Evolutionary conservation across 2,797 vertebrate genomes (phyloP).

Genomic region (Pantherophis vulpinus): DNA sequence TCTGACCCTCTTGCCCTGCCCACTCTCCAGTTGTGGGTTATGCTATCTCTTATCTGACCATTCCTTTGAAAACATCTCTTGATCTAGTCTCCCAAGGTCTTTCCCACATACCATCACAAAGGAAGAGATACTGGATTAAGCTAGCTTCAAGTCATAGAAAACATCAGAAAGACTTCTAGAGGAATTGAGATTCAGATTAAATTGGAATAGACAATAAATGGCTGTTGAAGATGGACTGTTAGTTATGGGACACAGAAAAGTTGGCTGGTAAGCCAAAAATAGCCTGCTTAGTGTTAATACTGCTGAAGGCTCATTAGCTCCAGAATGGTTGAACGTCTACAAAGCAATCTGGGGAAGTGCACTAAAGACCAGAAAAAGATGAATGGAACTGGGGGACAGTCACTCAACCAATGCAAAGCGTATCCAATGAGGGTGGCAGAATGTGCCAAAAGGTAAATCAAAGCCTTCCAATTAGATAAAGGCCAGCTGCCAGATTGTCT

Average conservation of each 20-base stretch:
- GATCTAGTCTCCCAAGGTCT: background rate
- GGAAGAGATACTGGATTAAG: background rate
- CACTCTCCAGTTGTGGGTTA: background rate
- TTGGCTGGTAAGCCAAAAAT: background rate
- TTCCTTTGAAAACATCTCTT: background rate
- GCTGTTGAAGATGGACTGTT: background rate
- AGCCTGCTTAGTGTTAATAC: background rate
- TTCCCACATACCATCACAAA: background rate
- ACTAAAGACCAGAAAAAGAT: background rate
- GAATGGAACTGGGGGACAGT: background rate
- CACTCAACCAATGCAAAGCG: background rate
- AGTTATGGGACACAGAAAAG: background rate
- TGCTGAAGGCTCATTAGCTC: background rate
- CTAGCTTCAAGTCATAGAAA: background rate
- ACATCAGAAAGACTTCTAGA: background rate
- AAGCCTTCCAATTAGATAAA: background rate
- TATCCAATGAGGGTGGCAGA: background rate
- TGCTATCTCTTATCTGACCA: background rate
- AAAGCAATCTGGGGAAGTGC: background rate
- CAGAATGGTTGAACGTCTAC: background rate
- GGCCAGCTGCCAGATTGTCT: background rate
- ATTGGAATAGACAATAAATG: background rate
- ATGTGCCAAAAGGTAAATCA: background rate
- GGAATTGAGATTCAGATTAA: background rate
- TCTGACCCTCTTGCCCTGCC: background rate